Percentiles rank a stretch among this genome's conserved stretches.
Evolutionary conservation across 2,888 invertebrate species (phyloP).

Genomic region (Pherbina coryleti): DNA sequence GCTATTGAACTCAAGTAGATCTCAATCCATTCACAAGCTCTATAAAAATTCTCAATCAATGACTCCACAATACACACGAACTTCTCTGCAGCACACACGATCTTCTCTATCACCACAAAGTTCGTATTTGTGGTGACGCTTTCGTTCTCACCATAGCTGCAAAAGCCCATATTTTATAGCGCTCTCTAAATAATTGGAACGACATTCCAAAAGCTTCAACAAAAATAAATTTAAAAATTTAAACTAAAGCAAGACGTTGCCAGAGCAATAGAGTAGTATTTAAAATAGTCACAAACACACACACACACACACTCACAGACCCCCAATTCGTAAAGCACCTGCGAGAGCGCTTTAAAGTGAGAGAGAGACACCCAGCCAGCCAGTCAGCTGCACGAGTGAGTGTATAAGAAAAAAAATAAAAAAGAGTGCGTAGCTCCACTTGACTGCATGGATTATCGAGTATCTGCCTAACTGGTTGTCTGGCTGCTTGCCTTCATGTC

Average conservation of each 20-base stretch:
- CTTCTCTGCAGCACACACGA: no score
- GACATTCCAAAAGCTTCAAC: conserved; percentile 12
- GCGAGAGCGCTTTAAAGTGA: not conserved
- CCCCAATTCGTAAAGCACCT: not conserved
- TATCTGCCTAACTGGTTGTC: not conserved
- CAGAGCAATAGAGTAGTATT: not conserved
- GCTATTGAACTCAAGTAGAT: not conserved
- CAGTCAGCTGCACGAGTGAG: not conserved
- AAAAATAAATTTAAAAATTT: not conserved
- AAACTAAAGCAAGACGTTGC: no score
- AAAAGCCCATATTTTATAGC: not conserved
- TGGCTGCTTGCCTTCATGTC: not conserved
- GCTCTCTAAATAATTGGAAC: conserved; percentile 4
- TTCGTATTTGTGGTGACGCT: no score
- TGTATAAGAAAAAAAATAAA: not conserved
- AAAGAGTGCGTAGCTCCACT: not conserved
- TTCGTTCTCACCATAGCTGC: no score
- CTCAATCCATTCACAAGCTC: not conserved
- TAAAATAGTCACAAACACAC: not conserved
- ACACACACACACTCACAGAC: not conserved
- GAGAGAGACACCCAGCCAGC: not conserved
- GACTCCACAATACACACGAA: not conserved
- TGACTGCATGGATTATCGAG: not conserved
- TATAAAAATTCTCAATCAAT: conserved; percentile 17
- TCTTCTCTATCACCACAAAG: no score